Base-by-base conservation (phyloP, 2,113 vertebrate species). In the Eleginops maclovinus region DNA sequence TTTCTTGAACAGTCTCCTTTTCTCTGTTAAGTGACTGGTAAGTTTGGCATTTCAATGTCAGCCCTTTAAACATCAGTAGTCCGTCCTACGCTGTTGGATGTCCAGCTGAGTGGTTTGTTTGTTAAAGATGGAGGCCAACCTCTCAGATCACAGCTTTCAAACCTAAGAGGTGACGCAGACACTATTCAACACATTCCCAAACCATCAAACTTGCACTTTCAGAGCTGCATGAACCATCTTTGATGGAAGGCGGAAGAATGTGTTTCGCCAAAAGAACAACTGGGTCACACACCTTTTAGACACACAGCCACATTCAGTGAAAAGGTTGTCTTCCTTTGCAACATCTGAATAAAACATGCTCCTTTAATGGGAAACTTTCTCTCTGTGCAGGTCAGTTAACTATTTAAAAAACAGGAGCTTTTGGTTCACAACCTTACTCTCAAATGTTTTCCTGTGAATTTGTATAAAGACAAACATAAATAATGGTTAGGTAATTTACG, bases 311-410 rank as follows among this genome's bases (percentile, higher is more conserved):
- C 40, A 43, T 62, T 77, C 51, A 40, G 60, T 50, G 8, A 69
- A 84, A 74, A 54, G 56, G 41, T 84, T 68, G 77, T 46, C 80
- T 78, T 82, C 53, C 58, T 66, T 83, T 74, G 77, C 62, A 84
- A 82, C 61, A 83, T 58, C 62, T 88, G 73, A 85, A 91, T 90
- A 86, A 90, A 89, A 86, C 58, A 89, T 86, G 19, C 2, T n/a
- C 21, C 16, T 79, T 79, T 79, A 54, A 84, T 73, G 41, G 77
- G 46, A 69, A 24, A 61, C 21, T 64, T 82, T 76, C 16, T 49
- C 3, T 60, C 66, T 36, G 17, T 31, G 21, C 10, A 13, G 50
- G 24, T 78, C 26, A 49, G 58, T 78, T 65, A 22, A 51, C 17
- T 21, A 22, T 54, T 19, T 19, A 56, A 58, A 61, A 75, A 53